phyloP scores from a whole-genome alignment of 2,888 invertebrate species.

The Agapostemon virescens region DNA sequence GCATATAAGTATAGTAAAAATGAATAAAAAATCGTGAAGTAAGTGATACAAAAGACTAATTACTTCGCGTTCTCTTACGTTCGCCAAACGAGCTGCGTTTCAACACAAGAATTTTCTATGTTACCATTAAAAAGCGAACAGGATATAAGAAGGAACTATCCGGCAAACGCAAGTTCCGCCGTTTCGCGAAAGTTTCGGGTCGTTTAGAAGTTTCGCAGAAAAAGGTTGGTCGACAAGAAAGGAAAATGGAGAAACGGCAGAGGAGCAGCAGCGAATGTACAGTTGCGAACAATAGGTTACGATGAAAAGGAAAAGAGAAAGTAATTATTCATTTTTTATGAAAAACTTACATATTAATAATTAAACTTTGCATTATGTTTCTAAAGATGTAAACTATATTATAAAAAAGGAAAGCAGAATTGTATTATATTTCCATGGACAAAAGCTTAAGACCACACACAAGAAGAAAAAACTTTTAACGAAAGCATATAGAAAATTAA shows the following conservation, averaged over 20 bases:
- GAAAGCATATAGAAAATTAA: no score
- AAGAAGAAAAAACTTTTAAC: no score
- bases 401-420: neutral
- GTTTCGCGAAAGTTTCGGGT: neutral
- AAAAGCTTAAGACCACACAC: no score
- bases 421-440: no score
- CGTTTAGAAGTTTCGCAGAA: neutral
- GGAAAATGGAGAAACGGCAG: neutral
- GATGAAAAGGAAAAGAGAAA: neutral
- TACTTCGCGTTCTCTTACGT: neutral
- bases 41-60: neutral
- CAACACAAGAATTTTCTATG: neutral
- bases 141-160: neutral
- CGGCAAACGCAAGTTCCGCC: neutral
- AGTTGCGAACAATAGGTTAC: no score
- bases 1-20: neutral
- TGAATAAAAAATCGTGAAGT: neutral
- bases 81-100: neutral
- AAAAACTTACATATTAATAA: neutral
- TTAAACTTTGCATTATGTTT: no score
- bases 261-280: neutral
- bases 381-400: no score
- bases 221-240: neutral
- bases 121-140: neutral
- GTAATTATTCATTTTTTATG: slow-evolving; percentile 1